Evolutionary conservation across 2,888 invertebrate species (phyloP), one percentile per base, ranked within the genome.

Genomic region (Cloeon dipterum): DNA sequence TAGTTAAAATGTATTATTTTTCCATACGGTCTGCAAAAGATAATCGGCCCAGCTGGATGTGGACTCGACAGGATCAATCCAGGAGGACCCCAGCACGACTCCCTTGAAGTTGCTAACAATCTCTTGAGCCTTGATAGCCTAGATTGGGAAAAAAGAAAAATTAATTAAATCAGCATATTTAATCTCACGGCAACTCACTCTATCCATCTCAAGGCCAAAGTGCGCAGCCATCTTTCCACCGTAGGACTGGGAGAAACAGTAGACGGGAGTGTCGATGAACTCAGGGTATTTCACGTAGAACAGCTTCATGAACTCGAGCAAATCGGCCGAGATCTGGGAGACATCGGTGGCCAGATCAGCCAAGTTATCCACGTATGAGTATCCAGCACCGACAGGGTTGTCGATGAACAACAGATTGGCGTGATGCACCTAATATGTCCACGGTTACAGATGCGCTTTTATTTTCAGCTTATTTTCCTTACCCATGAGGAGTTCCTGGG

Each of bases 151-250:
- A 29, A 14, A 8, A 5, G 8, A 21, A 8, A 10, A 10, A 21
- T 21, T 21, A 21, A 10, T 10, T 8, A 21, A 21, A 21, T n/a
- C n/a, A n/a, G n/a, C n/a, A n/a, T n/a, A n/a, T n/a, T n/a, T n/a
- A n/a, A n/a, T n/a, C n/a, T n/a, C n/a, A n/a, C n/a, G n/a, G n/a
- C n/a, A n/a, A n/a, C n/a, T n/a, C 46, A 61, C 62, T 48, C 59
- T 50, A 39, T 54, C 47, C 21, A 65, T 48, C 19, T 50, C 50
- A 32, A 59, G 52, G 7, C 75, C 82, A 53, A 88, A 85, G 48
- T 82, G 82, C 1, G 77, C 70, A 0, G 81, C 76, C 85, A 88
- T 88, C 60, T 89, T 91, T 2, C 88, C 89, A 14, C 89, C 89
- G 53, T 89, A 89, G 1, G 86, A 86, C 54, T 91, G 86, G 18